phyloP scores from a whole-genome alignment of 2,888 invertebrate genomes.

The Hylaea fasciaria region DNA sequence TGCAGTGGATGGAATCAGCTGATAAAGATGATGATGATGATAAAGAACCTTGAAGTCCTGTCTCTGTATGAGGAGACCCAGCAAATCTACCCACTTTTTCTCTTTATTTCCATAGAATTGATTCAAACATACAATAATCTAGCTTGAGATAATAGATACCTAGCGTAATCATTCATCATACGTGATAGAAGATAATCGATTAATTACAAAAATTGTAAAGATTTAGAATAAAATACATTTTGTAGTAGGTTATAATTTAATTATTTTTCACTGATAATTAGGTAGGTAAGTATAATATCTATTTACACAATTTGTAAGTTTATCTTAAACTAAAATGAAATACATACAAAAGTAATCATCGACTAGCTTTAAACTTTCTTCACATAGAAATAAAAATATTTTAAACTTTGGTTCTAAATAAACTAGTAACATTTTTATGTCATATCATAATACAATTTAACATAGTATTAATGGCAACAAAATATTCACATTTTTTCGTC shows the following conservation, averaged over 20 bases:
- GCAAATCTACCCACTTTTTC: too few relatives aligned
- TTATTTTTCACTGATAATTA: too few relatives aligned
- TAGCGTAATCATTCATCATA: too few relatives aligned
- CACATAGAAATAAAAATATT: constrained; percentile 2
- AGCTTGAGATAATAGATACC: too few relatives aligned
- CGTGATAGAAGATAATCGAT: too few relatives aligned
- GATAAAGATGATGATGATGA: too few relatives aligned
- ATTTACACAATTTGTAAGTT: constrained; percentile 2
- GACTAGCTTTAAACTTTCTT: constrained; percentile 20
- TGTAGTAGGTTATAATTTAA: not conserved
- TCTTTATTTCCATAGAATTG: too few relatives aligned
- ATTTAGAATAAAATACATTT: not conserved
- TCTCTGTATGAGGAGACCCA: too few relatives aligned
- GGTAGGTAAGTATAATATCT: not conserved
- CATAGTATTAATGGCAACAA: constrained; percentile 11
- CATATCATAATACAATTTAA: constrained; percentile 1
- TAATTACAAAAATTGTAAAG: too few relatives aligned
- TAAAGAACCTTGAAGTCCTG: too few relatives aligned
- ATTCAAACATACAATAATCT: too few relatives aligned
- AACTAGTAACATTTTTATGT: not conserved
- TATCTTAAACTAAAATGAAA: not conserved
- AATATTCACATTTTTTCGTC: not conserved
- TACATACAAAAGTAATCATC: not conserved
- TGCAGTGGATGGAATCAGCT: too few relatives aligned
- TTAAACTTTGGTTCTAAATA: constrained; percentile 24